These are phyloP conservation scores for Dyspetes luteomarginatus DNA, from an alignment of 2,888 invertebrate species.

Conservation along the genomic window DNA sequence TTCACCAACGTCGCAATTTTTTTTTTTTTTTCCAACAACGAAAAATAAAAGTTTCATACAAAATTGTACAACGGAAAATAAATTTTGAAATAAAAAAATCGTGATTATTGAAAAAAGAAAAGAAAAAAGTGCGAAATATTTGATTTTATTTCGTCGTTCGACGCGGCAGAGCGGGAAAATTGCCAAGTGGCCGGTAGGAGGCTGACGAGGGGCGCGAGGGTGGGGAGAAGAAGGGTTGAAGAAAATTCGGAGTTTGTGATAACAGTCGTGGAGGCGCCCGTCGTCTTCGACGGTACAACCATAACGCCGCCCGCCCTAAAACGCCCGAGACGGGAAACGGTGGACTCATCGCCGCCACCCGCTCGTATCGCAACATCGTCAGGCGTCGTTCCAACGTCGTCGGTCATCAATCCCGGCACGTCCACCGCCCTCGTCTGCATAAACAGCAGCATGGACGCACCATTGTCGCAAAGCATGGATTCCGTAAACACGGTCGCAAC, in stretches of 20 bases:
- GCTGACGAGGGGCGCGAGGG: constrained; percentile 68
- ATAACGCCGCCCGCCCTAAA: constrained; percentile 83
- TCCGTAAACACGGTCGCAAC: constrained; percentile 96
- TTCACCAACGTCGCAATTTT: no score
- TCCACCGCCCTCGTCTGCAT: constrained; percentile 83
- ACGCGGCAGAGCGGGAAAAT: constrained; percentile 23
- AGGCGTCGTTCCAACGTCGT: constrained; percentile 55
- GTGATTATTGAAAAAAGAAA: no score
- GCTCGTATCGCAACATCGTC: constrained; percentile 74
- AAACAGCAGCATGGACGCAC: constrained; percentile 87
- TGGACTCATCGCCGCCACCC: constrained; percentile 83
- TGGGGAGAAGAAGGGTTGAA: constrained; percentile 68
- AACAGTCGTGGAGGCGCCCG: constrained; percentile 82
- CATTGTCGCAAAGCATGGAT: constrained; percentile 98
- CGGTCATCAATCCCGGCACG: constrained; percentile 77
- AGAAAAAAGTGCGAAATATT: neutral
- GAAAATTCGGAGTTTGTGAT: constrained; percentile 66
- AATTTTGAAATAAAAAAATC: no score
- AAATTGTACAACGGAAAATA: constrained; percentile 18
- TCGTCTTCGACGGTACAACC: constrained; percentile 83
- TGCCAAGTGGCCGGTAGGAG: constrained; percentile 13
- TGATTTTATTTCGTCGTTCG: constrained; percentile 15
- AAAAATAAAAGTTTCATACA: neutral
- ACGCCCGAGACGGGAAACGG: constrained; percentile 83
- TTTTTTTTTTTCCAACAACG: no score